Percentiles rank a stretch among this genome's conserved stretches.
Evolutionary conservation across 2,888 invertebrate genomes (phyloP).

Genomic region (Hirtodrosophila confusa): DNA sequence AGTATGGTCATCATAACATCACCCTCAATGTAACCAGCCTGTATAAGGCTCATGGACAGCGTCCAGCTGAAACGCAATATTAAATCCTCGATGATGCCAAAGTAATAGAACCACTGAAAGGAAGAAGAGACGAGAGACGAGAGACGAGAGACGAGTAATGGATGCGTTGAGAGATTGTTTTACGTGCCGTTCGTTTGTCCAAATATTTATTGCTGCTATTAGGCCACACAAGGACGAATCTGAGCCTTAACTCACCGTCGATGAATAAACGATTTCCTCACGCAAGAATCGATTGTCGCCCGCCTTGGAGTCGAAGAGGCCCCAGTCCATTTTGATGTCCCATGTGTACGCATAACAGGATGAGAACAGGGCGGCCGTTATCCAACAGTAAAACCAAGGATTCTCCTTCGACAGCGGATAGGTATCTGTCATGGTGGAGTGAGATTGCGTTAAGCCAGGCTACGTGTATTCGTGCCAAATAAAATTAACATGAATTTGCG

Average conservation of each 20-base stretch:
- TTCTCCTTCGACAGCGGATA: conserved; percentile 85
- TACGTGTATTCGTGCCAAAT: conserved; percentile 21
- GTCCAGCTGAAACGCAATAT: conserved; percentile 92
- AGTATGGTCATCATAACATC: conserved; percentile 89
- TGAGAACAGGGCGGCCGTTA: conserved; percentile 88
- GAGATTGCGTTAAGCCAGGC: too few species aligned
- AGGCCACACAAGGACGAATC: conserved; percentile 20
- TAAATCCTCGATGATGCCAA: conserved; percentile 92
- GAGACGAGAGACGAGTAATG: conserved; percentile 34
- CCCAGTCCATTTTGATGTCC: conserved; percentile 97
- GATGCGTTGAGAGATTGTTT: conserved; percentile 58
- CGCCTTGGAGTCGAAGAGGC: conserved; percentile 89
- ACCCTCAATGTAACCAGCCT: conserved; percentile 87
- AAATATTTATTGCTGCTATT: conserved; percentile 72
- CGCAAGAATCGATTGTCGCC: conserved; percentile 91
- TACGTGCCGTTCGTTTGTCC: conserved; percentile 52
- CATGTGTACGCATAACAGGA: conserved; percentile 93
- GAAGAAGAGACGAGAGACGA: conserved; percentile 47
- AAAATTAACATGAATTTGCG: conserved; percentile 56
- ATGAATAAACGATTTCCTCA: conserved; percentile 92
- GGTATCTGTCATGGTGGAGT: conserved; percentile 37
- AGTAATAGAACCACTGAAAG: conserved; percentile 90
- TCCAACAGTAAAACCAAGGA: conserved; percentile 89
- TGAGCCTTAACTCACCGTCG: conserved; percentile 85
- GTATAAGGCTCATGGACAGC: conserved; percentile 88